Evolutionary conservation across 2,113 vertebrate species (phyloP).

Genomic region (Loxodonta africana): DNA sequence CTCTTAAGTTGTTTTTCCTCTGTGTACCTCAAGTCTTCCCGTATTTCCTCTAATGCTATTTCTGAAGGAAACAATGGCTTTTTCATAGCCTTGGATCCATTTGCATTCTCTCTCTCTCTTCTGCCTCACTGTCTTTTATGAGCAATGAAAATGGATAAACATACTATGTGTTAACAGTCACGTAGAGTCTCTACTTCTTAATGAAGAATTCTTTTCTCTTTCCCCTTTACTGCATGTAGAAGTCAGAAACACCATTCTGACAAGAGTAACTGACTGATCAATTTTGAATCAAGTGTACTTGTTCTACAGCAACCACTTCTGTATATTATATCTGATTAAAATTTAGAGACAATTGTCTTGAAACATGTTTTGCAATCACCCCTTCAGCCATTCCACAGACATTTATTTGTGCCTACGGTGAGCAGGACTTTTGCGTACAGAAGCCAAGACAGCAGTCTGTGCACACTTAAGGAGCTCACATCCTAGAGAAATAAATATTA

Average conservation of each 20-base stretch:
- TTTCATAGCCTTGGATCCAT: neutral
- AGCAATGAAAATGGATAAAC: neutral
- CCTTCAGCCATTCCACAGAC: neutral
- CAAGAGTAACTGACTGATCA: neutral
- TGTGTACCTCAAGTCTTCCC: neutral
- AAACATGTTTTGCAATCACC: neutral
- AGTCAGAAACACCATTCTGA: neutral
- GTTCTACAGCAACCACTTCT: neutral
- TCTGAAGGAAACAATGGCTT: neutral
- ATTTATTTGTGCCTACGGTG: neutral
- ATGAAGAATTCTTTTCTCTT: neutral
- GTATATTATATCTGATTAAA: neutral
- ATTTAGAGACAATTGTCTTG: neutral
- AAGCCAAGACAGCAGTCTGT: neutral
- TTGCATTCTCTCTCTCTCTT: neutral
- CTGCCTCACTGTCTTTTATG: neutral
- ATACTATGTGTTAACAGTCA: neutral
- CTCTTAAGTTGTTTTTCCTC: neutral
- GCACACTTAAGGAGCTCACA: neutral
- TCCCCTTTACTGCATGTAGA: neutral
- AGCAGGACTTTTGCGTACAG: neutral
- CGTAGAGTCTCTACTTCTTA: neutral
- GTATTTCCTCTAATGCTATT: neutral
- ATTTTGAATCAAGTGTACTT: neutral
- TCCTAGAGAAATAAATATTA: neutral